Percentiles rank a stretch among this genome's conserved stretches.
phyloP scores from a whole-genome alignment of 2,888 invertebrate genomes.

The Caenorhabditis virilis region DNA sequence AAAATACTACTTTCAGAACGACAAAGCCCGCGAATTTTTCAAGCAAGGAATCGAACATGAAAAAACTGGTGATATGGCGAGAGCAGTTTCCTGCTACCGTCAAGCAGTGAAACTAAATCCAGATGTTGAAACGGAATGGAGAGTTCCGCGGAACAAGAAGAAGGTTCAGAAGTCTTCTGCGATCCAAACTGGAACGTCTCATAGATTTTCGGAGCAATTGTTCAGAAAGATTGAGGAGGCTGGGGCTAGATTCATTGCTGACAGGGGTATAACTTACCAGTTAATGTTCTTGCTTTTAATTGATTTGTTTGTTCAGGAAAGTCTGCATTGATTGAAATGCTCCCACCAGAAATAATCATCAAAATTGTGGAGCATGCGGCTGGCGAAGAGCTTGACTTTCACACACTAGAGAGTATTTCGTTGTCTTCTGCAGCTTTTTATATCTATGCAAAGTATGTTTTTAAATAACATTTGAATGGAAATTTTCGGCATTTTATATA shows the following conservation, averaged over 20 bases:
- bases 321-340: too few relatives aligned
- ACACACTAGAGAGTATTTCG: background rate
- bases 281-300: too few relatives aligned
- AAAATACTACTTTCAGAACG: background rate
- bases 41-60: background rate
- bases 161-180: background rate
- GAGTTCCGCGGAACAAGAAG: background rate
- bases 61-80: constrained; percentile 2
- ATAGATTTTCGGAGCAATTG: background rate
- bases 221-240: background rate
- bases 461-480: too few relatives aligned
- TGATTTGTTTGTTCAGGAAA: too few relatives aligned
- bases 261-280: too few relatives aligned
- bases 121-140: constrained; percentile 3
- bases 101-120: constrained; percentile 1
- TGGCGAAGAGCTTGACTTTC: background rate
- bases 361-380: background rate
- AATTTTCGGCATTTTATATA: too few relatives aligned
- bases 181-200: background rate
- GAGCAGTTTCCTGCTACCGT: background rate
- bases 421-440: constrained; percentile 2
- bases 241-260: background rate
- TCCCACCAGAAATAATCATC: background rate
- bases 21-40: background rate
- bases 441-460: background rate